A percentile compares a stretch with the other conserved stretches of the same genome.
Conservation (phyloP, 2,113 vertebrate genomes). For the Emydura subglobosa region DNA sequence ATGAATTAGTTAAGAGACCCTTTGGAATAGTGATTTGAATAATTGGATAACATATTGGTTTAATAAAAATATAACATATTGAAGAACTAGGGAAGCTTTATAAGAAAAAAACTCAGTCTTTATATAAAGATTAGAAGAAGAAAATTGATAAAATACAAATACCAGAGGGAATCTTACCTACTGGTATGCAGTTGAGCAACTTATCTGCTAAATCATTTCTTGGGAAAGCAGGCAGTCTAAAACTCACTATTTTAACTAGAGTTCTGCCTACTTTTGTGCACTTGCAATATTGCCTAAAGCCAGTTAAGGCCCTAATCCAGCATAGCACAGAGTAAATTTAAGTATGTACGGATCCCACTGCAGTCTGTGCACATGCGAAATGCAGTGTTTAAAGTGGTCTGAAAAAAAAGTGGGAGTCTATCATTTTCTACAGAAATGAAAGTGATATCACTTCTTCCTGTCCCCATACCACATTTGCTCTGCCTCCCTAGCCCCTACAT, state of each 20-base stretch:
- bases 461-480: not conserved
- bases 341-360: not conserved
- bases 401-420: not conserved
- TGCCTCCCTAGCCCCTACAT: too few relatives aligned
- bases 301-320: not conserved
- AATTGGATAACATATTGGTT: not conserved
- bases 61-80: conserved; percentile 31
- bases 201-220: not conserved
- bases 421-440: not conserved
- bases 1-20: not conserved
- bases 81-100: not conserved
- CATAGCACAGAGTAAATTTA: not conserved
- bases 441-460: not conserved
- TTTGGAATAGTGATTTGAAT: not conserved
- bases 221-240: not conserved
- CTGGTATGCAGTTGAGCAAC: not conserved
- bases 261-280: not conserved
- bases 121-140: not conserved
- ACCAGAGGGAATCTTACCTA: not conserved
- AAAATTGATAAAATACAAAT: not conserved
- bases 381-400: not conserved
- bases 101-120: not conserved
- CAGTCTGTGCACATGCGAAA: not conserved
- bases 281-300: not conserved
- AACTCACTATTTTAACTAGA: not conserved